These are phyloP conservation scores for Zaprionus tsacasi DNA, from an alignment of 1,140 invertebrate species.

Conservation along the genomic window DNA sequence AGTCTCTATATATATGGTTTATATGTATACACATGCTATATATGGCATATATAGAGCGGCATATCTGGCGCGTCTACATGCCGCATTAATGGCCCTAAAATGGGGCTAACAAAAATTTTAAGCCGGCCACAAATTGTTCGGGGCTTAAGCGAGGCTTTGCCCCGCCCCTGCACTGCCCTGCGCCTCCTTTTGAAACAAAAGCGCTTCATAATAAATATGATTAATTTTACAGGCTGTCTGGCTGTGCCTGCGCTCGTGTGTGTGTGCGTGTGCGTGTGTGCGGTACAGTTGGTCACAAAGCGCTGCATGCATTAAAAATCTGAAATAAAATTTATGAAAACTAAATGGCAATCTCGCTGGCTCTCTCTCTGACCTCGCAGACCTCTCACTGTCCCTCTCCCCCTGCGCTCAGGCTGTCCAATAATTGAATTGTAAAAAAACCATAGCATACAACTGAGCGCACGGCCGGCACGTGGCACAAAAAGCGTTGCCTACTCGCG, in stretches of 20 bases:
- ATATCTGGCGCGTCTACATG: conserved; percentile 17
- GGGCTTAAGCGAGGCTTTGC: conserved; percentile 48
- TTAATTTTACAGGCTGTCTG: conserved; percentile 59
- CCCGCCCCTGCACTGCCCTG: background rate
- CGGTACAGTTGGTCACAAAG: conserved; percentile 55
- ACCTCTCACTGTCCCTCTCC: background rate
- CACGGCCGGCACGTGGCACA: background rate
- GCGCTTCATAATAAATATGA: conserved; percentile 70
- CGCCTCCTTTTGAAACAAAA: conserved; percentile 17
- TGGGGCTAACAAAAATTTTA: conserved; percentile 68
- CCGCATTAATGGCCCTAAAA: conserved; percentile 45
- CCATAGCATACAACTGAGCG: background rate
- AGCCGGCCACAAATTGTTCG: conserved; percentile 71
- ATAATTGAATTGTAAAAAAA: conserved; percentile 25
- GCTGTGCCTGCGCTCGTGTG: background rate
- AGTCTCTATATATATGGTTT: conserved; percentile 11
- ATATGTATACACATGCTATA: no score
- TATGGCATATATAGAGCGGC: conserved; percentile 13
- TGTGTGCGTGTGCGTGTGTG: background rate
- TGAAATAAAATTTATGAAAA: conserved; percentile 50
- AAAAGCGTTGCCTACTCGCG: conserved; percentile 38
- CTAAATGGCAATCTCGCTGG: conserved; percentile 27
- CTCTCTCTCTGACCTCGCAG: background rate
- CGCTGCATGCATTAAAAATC: conserved; percentile 48
- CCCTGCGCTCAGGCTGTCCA: background rate